Evolutionary conservation across 2,113 vertebrate genomes (phyloP).

Genomic region (Procapra przewalskii): DNA sequence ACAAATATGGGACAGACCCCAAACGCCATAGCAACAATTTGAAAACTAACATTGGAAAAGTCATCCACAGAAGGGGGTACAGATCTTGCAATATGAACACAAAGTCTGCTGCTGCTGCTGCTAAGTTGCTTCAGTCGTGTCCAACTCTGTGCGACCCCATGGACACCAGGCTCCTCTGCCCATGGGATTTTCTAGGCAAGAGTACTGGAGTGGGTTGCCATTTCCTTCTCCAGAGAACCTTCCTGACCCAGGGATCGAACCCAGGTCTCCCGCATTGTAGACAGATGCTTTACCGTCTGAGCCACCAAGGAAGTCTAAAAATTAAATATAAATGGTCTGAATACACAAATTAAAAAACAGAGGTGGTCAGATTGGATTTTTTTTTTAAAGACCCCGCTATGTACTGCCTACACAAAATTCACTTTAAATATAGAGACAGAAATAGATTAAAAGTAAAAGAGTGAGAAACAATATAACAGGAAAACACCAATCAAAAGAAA

Average conservation of each 20-base stretch:
- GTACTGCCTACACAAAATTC: background rate
- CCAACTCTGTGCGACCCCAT: no score
- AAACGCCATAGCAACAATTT: background rate
- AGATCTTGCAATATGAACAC: background rate
- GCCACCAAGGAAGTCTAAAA: background rate
- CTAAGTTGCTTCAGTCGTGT: no score
- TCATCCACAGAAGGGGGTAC: background rate
- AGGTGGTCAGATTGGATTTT: background rate
- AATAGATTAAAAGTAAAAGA: background rate
- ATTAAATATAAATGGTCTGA: background rate
- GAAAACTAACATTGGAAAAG: background rate
- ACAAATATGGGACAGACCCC: background rate
- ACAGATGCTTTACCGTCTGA: no score
- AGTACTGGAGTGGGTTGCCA: no score
- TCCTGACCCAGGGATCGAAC: no score
- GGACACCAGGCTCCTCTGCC: no score
- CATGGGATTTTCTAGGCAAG: no score
- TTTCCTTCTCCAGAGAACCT: no score
- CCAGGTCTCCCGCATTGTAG: no score
- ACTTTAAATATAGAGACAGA: background rate
- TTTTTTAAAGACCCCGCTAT: background rate
- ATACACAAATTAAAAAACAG: background rate
- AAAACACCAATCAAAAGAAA: background rate
- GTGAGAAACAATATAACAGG: background rate
- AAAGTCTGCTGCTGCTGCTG: background rate